A percentile compares a stretch with the other conserved stretches of the same genome.
phyloP scores from a whole-genome alignment of 2,797 vertebrate genomes.

The Mastacembelus armatus region DNA sequence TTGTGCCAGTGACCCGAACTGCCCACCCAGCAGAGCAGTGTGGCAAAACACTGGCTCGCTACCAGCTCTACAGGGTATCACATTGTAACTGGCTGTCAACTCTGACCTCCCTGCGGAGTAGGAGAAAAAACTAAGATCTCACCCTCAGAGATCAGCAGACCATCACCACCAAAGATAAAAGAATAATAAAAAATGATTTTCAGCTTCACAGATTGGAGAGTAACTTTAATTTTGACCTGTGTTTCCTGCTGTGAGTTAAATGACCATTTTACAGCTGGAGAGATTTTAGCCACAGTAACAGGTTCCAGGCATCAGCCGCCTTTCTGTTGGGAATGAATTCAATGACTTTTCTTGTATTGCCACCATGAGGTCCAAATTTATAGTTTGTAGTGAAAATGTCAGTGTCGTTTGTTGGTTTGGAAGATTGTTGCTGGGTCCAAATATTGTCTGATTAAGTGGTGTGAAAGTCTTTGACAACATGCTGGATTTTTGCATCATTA shows the following conservation, averaged over 20 bases:
- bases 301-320: neutral
- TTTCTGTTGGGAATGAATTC: too few species aligned
- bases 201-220: neutral
- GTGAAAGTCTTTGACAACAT: neutral
- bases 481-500: neutral
- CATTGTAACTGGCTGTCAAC: constrained; percentile 6
- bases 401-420: neutral
- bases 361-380: too few species aligned
- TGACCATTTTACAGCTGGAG: neutral
- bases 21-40: constrained; percentile 5
- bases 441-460: neutral
- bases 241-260: too few species aligned
- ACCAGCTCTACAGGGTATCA: neutral
- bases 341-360: too few species aligned
- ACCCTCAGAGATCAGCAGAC: constrained; percentile 10
- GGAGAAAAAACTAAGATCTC: neutral
- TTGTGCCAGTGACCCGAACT: constrained; percentile 9
- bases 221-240: neutral
- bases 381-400: too few species aligned
- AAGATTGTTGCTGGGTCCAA: neutral
- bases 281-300: neutral
- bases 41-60: neutral
- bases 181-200: neutral
- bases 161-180: too few species aligned
- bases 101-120: neutral